A percentile compares a stretch with the other conserved stretches of the same genome.
Evolutionary conservation across 2,888 invertebrate species (phyloP).

Genomic region (Pogonocherus hispidulus): DNA sequence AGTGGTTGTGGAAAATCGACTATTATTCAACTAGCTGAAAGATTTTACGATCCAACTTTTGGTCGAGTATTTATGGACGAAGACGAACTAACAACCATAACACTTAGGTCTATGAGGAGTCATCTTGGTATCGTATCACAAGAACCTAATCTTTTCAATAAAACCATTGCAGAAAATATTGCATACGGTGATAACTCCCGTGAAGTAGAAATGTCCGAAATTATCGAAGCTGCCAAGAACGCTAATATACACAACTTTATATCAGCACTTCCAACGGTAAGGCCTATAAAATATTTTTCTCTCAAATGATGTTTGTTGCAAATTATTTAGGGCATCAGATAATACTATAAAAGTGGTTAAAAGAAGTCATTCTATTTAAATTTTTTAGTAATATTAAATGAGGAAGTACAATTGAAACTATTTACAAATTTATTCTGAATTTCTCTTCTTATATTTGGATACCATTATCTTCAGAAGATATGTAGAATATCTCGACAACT

Average conservation of each 20-base stretch:
- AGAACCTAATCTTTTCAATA: slow-evolving; percentile 91
- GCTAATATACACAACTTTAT: slow-evolving; percentile 93
- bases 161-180: slow-evolving; percentile 91
- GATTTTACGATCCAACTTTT: slow-evolving; percentile 84
- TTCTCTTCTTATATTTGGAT: too few relatives aligned
- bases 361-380: too few relatives aligned
- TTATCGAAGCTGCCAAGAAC: slow-evolving; percentile 83
- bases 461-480: too few relatives aligned
- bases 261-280: slow-evolving; percentile 80
- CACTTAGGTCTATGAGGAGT: slow-evolving; percentile 71
- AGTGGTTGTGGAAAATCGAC: slow-evolving; percentile 95
- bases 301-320: too few relatives aligned
- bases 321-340: too few relatives aligned
- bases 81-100: slow-evolving; percentile 58
- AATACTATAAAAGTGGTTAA: too few relatives aligned
- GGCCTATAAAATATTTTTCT: not conserved
- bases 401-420: too few relatives aligned
- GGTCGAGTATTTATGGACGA: slow-evolving; percentile 72
- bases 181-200: slow-evolving; percentile 89
- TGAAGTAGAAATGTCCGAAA: slow-evolving; percentile 77
- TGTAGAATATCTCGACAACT: too few relatives aligned
- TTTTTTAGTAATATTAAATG: too few relatives aligned
- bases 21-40: slow-evolving; percentile 83
- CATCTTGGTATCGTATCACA: slow-evolving; percentile 93
- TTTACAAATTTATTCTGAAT: too few relatives aligned